Conservation (phyloP, 2,113 vertebrate genomes). For the Heloderma charlesbogerti region DNA sequence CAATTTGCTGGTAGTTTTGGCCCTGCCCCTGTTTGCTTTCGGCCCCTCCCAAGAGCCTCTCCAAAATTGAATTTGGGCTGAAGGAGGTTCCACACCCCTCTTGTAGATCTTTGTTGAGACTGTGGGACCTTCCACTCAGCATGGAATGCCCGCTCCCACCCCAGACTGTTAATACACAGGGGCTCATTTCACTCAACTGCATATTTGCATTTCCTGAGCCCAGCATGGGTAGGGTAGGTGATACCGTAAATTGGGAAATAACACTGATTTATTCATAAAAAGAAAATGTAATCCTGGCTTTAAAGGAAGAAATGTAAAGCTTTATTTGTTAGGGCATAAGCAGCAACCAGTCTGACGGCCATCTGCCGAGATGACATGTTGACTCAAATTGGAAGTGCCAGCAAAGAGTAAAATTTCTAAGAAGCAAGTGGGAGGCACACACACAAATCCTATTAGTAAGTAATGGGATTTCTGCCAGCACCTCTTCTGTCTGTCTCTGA, state of each 20-base stretch:
- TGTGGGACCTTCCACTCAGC: not conserved
- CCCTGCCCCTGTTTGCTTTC: too few species aligned
- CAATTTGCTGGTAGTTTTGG: too few species aligned
- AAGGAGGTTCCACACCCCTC: too few species aligned
- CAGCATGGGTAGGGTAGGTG: not conserved
- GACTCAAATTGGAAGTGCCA: conserved; percentile 67
- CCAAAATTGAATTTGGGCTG: too few species aligned
- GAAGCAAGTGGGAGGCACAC: conserved; percentile 46
- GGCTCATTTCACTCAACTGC: not conserved
- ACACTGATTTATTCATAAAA: conserved; percentile 36
- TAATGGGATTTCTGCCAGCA: conserved; percentile 59
- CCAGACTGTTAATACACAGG: not conserved
- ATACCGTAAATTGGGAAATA: conserved; percentile 59
- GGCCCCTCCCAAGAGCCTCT: too few species aligned
- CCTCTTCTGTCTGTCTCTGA: conserved; percentile 35
- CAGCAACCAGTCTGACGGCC: conserved; percentile 63
- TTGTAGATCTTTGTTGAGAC: not conserved
- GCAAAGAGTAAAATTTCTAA: conserved; percentile 61
- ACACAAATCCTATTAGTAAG: conserved; percentile 70
- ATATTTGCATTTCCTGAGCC: not conserved
- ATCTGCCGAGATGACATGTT: conserved; percentile 64
- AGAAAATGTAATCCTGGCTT: conserved; percentile 56
- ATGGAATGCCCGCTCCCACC: not conserved
- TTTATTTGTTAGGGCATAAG: conserved; percentile 53
- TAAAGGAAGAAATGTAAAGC: conserved; percentile 45